Base-by-base conservation (phyloP, 64 coral and sea anemone species). In the Porites lutea region DNA sequence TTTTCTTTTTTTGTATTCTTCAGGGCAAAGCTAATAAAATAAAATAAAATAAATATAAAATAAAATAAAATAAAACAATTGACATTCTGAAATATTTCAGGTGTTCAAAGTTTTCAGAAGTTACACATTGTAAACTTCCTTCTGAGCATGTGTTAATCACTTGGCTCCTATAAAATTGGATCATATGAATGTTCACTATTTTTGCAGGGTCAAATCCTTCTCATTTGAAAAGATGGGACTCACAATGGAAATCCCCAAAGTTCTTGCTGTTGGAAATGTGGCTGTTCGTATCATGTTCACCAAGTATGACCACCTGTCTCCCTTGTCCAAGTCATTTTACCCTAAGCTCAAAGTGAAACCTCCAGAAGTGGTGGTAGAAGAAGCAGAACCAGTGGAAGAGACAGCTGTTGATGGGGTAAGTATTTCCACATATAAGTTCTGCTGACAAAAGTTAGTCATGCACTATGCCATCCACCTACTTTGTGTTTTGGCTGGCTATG, bases 221-320 rank as follows among this genome's bases (percentile, higher is more conserved):
- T 88, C 82, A 5, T 99, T 99, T 89, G 71, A 94, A 16, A 90
- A 96, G 65, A 85, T 96, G 59, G 94, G 92, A 62, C 20, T 99
- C 52, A 78, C 88, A 15, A 82, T 99, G 19, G 94, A 99, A 63
- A 87, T 99, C 47, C 97, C 97, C 14, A 96, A 93, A 79, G 52
- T 76, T 62, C 72, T 99, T 67, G 82, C 97, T 12, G 92, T 96
- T 49, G 97, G 91, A 50, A 95, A 96, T 48, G 63, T 93, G 8
- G 91, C 94, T 60, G 85, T 99, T 11, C 94, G 91, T 15, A 52
- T 95, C 22, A 85, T 99, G 80, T 88, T 91, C 71, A 98, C 94
- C 3, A 90, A 82, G 13, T 98, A 98, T 87, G 97, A 98, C 52
- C 88, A 98, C 37, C 67, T 98, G 4, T 95, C 93, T 14, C 90